Evolutionary conservation across 2,113 vertebrate genomes (phyloP).

Genomic region (Butorides virescens): DNA sequence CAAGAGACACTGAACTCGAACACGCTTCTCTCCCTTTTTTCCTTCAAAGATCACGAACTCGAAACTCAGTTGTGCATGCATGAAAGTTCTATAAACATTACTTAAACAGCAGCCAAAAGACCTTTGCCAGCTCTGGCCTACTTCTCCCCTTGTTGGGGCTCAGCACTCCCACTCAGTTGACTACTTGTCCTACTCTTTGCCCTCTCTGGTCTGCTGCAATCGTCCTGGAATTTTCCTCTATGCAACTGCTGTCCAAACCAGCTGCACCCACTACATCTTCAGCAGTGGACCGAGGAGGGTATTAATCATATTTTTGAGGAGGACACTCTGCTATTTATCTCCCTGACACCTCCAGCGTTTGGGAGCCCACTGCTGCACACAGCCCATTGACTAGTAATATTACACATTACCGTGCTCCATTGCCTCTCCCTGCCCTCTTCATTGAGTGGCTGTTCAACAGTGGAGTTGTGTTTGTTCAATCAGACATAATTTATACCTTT

Average conservation of each 20-base stretch:
- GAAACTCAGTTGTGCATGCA: slow-evolving; percentile 56
- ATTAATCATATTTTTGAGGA: slow-evolving; percentile 99
- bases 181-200: slow-evolving; percentile 95
- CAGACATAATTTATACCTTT: slow-evolving; percentile 94
- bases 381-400: slow-evolving; percentile 99
- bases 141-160: slow-evolving; percentile 41
- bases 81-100: slow-evolving; percentile 58
- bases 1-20: slow-evolving; percentile 49
- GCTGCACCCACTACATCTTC: slow-evolving; percentile 99
- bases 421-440: slow-evolving; percentile 98
- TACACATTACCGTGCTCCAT: slow-evolving; percentile 99
- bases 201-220: slow-evolving; percentile 93
- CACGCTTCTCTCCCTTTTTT: slow-evolving; percentile 42
- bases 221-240: slow-evolving; percentile 86
- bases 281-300: slow-evolving; percentile 96
- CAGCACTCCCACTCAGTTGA: slow-evolving; percentile 72
- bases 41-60: slow-evolving; percentile 29
- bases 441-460: slow-evolving; percentile 97
- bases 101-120: slow-evolving; percentile 58
- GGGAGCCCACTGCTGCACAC: slow-evolving; percentile 94
- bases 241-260: slow-evolving; percentile 95
- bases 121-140: slow-evolving; percentile 44
- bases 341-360: slow-evolving; percentile 97
- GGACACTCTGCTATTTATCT: slow-evolving; percentile 99
- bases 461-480: slow-evolving; percentile 92